A percentile compares a stretch with the other conserved stretches of the same genome.
These are phyloP conservation scores for Thaumatotibia leucotreta DNA, from an alignment of 1,140 invertebrate genomes.

Conservation along the genomic window DNA sequence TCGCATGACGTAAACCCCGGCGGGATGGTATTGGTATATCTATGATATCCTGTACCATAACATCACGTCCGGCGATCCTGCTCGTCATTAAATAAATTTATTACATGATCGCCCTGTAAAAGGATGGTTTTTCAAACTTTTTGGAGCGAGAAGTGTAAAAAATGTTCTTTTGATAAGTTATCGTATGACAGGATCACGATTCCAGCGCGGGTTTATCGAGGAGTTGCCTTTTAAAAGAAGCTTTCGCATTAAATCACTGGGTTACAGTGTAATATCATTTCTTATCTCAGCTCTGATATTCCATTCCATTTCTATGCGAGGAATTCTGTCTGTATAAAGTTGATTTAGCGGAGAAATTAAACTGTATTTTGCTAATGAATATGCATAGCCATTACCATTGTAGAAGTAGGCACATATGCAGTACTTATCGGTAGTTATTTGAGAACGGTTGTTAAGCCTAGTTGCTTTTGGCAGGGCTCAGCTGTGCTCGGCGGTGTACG, in stretches of 20 bases:
- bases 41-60: slow-evolving; percentile 28
- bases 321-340: not conserved
- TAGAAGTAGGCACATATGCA: too few species aligned
- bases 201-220: slow-evolving; percentile 10
- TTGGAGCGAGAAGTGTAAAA: slow-evolving; percentile 4
- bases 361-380: not conserved
- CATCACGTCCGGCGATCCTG: not conserved
- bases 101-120: not conserved
- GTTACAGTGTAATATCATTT: not conserved
- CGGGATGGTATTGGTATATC: slow-evolving; percentile 43
- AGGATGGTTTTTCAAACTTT: not conserved
- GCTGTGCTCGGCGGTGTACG: not conserved
- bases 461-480: not conserved
- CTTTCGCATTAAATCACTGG: slow-evolving; percentile 15
- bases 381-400: not conserved
- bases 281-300: slow-evolving; percentile 13
- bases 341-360: not conserved
- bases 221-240: not conserved
- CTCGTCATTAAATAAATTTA: slow-evolving; percentile 3
- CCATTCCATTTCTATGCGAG: not conserved
- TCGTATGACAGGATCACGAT: slow-evolving; percentile 9
- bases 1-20: slow-evolving; percentile 45
- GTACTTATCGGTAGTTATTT: not conserved
- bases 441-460: not conserved
- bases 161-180: slow-evolving; percentile 8